Percentiles rank a stretch among this genome's conserved stretches.
phyloP scores from a whole-genome alignment of 2,113 vertebrate genomes.

The Aphyosemion australe region DNA sequence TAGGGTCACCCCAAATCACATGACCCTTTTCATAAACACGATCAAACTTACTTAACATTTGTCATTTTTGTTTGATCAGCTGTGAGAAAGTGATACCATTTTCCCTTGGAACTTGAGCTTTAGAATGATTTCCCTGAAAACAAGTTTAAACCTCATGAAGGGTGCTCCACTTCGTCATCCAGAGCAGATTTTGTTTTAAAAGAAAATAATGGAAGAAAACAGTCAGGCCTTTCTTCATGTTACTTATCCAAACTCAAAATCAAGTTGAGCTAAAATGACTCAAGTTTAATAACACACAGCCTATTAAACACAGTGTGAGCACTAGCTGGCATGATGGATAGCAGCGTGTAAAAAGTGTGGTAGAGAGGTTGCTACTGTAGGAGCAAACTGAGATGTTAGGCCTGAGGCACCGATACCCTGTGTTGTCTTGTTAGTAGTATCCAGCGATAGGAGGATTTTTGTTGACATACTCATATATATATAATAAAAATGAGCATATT shows the following conservation, averaged over 20 bases:
- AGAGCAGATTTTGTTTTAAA: neutral
- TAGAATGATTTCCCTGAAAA: neutral
- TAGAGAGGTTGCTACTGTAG: slow-evolving; percentile 32
- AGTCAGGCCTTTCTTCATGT: neutral
- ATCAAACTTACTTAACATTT: too few relatives aligned
- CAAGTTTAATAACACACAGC: slow-evolving; percentile 29
- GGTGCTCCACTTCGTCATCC: neutral
- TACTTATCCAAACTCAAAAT: slow-evolving; percentile 21
- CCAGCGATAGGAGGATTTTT: too few relatives aligned
- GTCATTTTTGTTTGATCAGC: too few relatives aligned
- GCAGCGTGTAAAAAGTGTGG: slow-evolving; percentile 22
- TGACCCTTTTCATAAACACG: neutral
- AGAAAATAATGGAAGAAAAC: slow-evolving; percentile 8
- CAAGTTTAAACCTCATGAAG: neutral
- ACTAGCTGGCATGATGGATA: slow-evolving; percentile 25
- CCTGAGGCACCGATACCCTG: slow-evolving; percentile 24
- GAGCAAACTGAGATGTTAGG: slow-evolving; percentile 33
- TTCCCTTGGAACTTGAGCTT: neutral
- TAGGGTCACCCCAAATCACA: too few relatives aligned
- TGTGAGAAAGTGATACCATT: too few relatives aligned
- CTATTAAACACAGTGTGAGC: slow-evolving; percentile 35
- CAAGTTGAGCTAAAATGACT: slow-evolving; percentile 25
- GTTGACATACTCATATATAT: too few relatives aligned
- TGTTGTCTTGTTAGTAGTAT: slow-evolving; percentile 42
- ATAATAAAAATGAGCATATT: too few relatives aligned